These are phyloP conservation scores for Ectemnius continuus DNA, from an alignment of 2,888 invertebrate genomes.

Conservation along the genomic window DNA sequence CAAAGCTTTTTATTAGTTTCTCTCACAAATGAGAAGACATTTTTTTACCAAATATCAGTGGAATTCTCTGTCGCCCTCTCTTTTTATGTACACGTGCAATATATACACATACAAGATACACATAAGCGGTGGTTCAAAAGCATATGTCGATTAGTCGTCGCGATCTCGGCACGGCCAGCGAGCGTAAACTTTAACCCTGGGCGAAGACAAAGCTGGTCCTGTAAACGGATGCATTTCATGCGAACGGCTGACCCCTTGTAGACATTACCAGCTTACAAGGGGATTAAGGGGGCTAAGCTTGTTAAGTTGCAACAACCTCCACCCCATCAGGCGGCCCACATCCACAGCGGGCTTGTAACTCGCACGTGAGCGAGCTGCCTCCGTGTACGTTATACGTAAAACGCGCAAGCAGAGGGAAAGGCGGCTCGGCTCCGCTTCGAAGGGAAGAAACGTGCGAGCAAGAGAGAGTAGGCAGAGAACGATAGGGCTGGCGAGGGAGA, in stretches of 20 bases:
- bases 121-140: constrained; percentile 11
- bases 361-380: constrained; percentile 32
- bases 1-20: not conserved
- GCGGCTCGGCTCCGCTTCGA: not conserved
- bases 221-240: constrained; percentile 77
- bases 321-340: constrained; percentile 27
- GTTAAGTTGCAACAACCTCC: constrained; percentile 76
- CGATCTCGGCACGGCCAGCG: constrained; percentile 43
- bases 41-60: too few relatives aligned
- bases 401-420: constrained; percentile 13
- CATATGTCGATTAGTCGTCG: constrained; percentile 43
- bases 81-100: not conserved
- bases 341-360: constrained; percentile 50
- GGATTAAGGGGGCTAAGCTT: constrained; percentile 77
- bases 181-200: constrained; percentile 61
- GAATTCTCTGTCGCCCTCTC: constrained; percentile 37
- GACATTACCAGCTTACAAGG: constrained; percentile 78
- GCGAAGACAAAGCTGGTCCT: constrained; percentile 63
- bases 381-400: constrained; percentile 30
- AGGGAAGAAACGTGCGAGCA: not conserved
- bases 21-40: not conserved
- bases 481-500: too few relatives aligned
- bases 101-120: too few relatives aligned
- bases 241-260: constrained; percentile 78
- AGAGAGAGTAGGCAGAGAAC: not conserved